Conservation (phyloP, 64 coral and sea anemone species). For the Dendronephthya gigantea region DNA sequence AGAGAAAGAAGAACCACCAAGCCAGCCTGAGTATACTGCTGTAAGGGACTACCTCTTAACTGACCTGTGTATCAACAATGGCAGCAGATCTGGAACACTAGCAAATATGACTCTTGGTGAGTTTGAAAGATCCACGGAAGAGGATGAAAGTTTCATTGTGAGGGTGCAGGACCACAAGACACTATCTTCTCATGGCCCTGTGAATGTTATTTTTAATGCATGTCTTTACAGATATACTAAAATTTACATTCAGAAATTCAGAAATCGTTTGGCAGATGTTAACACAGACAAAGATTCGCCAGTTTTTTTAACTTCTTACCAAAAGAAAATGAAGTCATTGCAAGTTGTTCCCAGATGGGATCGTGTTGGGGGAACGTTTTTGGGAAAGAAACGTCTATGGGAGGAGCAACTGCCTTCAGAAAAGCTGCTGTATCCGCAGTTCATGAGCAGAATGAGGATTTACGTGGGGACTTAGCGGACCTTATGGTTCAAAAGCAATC, state of each 20-base stretch:
- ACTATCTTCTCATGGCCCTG: constrained; percentile 33
- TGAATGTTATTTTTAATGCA: neutral
- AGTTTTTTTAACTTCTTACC: too few relatives aligned
- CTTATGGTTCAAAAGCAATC: too few relatives aligned
- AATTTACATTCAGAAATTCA: constrained; percentile 8
- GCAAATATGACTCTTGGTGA: constrained; percentile 43
- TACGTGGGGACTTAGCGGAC: too few relatives aligned
- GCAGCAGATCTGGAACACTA: constrained; percentile 23
- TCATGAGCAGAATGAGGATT: too few relatives aligned
- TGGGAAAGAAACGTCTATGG: too few relatives aligned
- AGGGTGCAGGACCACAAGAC: constrained; percentile 40
- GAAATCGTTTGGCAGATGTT: neutral
- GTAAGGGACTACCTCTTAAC: constrained; percentile 29
- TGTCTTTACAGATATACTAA: constrained; percentile 1
- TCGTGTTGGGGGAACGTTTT: too few relatives aligned
- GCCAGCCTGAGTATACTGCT: constrained; percentile 29
- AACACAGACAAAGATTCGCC: too few relatives aligned
- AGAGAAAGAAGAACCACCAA: neutral
- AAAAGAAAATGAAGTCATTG: too few relatives aligned
- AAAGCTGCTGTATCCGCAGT: too few relatives aligned
- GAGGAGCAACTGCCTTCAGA: too few relatives aligned
- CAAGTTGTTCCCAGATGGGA: too few relatives aligned
- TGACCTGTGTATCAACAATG: constrained; percentile 35
- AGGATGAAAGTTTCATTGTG: constrained; percentile 19
- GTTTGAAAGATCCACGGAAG: neutral